Evolutionary conservation across 2,888 invertebrate species (phyloP), one percentile per base, ranked within the genome.

Genomic region (Ophioninae sp.): DNA sequence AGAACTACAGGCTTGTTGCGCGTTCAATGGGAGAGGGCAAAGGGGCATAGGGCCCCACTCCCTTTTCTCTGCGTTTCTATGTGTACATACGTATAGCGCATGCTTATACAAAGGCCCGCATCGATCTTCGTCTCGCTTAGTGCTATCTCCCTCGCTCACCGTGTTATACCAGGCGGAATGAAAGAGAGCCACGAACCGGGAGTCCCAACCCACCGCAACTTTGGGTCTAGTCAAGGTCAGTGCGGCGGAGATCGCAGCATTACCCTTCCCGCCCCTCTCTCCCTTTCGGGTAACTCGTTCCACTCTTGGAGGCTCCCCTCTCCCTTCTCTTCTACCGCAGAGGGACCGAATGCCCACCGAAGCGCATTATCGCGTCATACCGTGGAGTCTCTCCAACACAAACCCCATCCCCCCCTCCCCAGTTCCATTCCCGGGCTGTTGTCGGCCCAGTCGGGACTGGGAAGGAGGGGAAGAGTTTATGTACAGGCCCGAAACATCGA

Each of bases 201-300:
- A 87, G 85, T 86, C 90, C 89, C 91, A 90, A 90, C 91, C 91
- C 91, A 91, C 91, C 91, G 91, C 91, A 91, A 91, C 90, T 91
- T 91, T 87, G 89, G 91, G 91, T 89, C 90, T 92, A 92, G 92
- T 92, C 92, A 92, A 92, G 92, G 92, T 92, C 92, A 91, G 90
- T 89, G 87, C 86, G 89, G 87, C 89, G 79, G 73, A 87, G 89
- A 86, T 85, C 86, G 85, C 86, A 87, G 87, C 88, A 86, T 73
- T 79, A 59, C 61, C 51, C 61, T 79, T 56, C 72, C 51, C 30
- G 30, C 65, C 13, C 69, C 65, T 61, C 39, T 78, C 77, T 61
- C 30, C 64, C 74, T 68, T 68, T 68, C 41, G 56, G 75, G 73
- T 82, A 71, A 78, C 81, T 82, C 72, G 76, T 73, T 79, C 76